Percentiles rank a stretch among this genome's conserved stretches.
phyloP scores from a whole-genome alignment of 2,888 invertebrate species.

The Leucophenga montana region DNA sequence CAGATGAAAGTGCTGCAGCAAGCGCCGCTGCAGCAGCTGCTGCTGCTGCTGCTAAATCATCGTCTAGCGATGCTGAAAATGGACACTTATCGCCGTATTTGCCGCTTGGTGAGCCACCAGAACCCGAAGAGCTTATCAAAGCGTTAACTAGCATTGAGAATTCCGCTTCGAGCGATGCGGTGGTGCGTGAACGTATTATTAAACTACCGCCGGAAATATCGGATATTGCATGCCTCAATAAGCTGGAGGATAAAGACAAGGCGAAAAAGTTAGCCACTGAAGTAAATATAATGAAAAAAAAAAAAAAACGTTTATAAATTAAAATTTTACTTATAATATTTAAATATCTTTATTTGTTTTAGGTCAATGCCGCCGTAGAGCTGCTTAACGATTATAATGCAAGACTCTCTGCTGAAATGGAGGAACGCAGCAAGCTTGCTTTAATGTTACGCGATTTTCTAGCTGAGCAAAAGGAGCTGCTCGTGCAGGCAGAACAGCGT shows the following conservation, averaged over 20 bases:
- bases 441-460: constrained; percentile 92
- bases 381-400: constrained; percentile 92
- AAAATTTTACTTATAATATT: background rate
- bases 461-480: constrained; percentile 87
- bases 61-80: constrained; percentile 74
- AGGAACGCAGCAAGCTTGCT: constrained; percentile 88
- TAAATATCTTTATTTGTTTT: constrained; percentile 3
- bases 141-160: constrained; percentile 89
- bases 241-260: constrained; percentile 88
- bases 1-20: constrained; percentile 23
- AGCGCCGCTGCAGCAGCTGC: background rate
- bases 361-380: constrained; percentile 86
- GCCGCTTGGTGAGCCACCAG: constrained; percentile 88
- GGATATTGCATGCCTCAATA: constrained; percentile 88
- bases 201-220: constrained; percentile 95
- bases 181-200: constrained; percentile 92
- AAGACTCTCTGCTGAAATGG: constrained; percentile 89
- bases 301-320: background rate
- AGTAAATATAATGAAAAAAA: constrained; percentile 74
- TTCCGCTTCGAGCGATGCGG: constrained; percentile 95
- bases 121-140: constrained; percentile 93
- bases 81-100: constrained; percentile 86
- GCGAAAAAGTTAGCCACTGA: constrained; percentile 85
- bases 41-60: constrained; percentile 28
- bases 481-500: constrained; percentile 89